A percentile compares a stretch with the other conserved stretches of the same genome.
phyloP scores from a whole-genome alignment of 2,797 vertebrate species.

The Melanotaenia parkinsoni region DNA sequence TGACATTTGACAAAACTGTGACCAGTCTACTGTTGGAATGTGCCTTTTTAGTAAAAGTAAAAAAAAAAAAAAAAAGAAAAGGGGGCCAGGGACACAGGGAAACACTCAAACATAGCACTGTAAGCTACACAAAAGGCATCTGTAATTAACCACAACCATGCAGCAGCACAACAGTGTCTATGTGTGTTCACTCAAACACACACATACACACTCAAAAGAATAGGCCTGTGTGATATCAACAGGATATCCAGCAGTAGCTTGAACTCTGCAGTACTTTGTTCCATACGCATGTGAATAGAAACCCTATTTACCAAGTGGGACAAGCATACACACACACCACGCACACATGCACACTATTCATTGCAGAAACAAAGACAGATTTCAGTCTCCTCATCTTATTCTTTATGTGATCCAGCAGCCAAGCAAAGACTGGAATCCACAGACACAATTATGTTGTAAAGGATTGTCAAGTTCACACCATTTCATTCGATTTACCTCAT shows the following conservation, averaged over 20 bases:
- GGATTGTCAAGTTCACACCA: slow-evolving; percentile 16
- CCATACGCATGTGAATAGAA: slow-evolving; percentile 71
- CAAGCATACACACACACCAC: slow-evolving; percentile 29
- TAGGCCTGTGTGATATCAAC: slow-evolving; percentile 76
- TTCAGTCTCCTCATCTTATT: slow-evolving; percentile 60
- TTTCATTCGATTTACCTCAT: slow-evolving; percentile 12
- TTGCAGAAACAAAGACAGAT: slow-evolving; percentile 64
- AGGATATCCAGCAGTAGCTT: slow-evolving; percentile 79
- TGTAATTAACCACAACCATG: slow-evolving; percentile 66
- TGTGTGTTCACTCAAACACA: slow-evolving; percentile 61
- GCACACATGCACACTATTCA: slow-evolving; percentile 52
- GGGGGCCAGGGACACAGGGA: neutral
- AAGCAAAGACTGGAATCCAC: slow-evolving; percentile 36
- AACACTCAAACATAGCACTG: slow-evolving; percentile 44
- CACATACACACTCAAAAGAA: slow-evolving; percentile 64
- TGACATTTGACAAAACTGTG: slow-evolving; percentile 52
- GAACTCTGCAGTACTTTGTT: slow-evolving; percentile 73
- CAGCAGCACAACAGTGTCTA: slow-evolving; percentile 49
- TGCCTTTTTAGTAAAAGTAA: slow-evolving; percentile 30
- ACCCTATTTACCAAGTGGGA: slow-evolving; percentile 68
- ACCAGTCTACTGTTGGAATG: slow-evolving; percentile 35
- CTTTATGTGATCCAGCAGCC: slow-evolving; percentile 51
- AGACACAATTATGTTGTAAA: slow-evolving; percentile 15
- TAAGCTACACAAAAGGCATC: slow-evolving; percentile 67
- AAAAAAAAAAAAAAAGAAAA: neutral